These are phyloP conservation scores for Brienomyrus brachyistius DNA, from an alignment of 2,113 vertebrate genomes.

Conservation along the genomic window DNA sequence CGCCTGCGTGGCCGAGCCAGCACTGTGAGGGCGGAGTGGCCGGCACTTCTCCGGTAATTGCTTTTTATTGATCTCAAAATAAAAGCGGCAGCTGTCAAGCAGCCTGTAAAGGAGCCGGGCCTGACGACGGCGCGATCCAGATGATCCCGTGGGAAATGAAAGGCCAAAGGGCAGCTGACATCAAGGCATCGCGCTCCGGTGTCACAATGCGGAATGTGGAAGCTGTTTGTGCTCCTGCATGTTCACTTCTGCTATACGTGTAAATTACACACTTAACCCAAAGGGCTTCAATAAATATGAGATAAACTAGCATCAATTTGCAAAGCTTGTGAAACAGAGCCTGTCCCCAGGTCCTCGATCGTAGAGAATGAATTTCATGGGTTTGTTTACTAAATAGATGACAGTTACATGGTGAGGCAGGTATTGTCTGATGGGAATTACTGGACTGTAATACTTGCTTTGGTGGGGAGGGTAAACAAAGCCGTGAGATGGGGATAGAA, in stretches of 20 bases:
- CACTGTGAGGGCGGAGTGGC: neutral
- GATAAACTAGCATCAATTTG: neutral
- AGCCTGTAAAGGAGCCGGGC: neutral
- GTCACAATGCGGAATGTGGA: neutral
- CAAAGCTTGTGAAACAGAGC: neutral
- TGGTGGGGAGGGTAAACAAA: neutral
- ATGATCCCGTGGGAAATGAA: neutral
- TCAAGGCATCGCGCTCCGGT: neutral
- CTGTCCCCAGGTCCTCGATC: neutral
- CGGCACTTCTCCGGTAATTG: neutral
- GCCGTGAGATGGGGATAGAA: neutral
- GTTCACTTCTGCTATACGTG: neutral
- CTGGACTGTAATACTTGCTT: neutral
- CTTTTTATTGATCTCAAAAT: conserved; percentile 1
- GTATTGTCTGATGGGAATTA: neutral
- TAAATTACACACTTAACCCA: neutral
- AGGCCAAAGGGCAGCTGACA: neutral
- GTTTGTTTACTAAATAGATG: neutral
- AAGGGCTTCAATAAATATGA: neutral
- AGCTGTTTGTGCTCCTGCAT: neutral
- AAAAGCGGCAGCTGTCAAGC: neutral
- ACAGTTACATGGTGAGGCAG: neutral
- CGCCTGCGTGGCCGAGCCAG: neutral
- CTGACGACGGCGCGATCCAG: neutral
- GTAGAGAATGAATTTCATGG: neutral